A percentile compares a stretch with the other conserved stretches of the same genome.
These are phyloP conservation scores for Pemphredon lugubris DNA, from an alignment of 2,888 invertebrate genomes.

Conservation along the genomic window DNA sequence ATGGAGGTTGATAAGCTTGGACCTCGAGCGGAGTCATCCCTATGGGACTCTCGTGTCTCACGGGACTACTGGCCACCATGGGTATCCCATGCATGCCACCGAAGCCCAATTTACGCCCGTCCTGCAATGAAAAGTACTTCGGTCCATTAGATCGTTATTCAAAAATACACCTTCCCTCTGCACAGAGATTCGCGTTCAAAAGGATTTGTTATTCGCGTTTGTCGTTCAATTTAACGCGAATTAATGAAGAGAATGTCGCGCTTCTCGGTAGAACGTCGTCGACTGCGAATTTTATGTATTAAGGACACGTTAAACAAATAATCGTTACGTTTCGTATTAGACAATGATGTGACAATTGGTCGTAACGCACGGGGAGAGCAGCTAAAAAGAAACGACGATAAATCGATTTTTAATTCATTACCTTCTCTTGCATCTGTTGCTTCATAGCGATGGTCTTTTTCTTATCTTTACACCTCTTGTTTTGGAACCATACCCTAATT, in stretches of 20 bases:
- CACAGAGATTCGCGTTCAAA: not conserved
- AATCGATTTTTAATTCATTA: conserved; percentile 78
- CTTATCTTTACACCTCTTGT: conserved; percentile 98
- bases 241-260: no score
- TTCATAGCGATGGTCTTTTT: conserved; percentile 98
- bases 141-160: conserved; percentile 77
- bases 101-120: conserved; percentile 96
- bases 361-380: no score
- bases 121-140: conserved; percentile 86
- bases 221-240: not conserved
- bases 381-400: no score
- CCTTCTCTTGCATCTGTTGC: conserved; percentile 99
- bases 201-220: not conserved
- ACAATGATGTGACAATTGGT: no score
- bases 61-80: conserved; percentile 97
- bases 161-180: no score
- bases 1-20: conserved; percentile 97
- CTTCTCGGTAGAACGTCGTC: no score
- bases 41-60: conserved; percentile 93
- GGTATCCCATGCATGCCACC: conserved; percentile 98
- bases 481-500: conserved; percentile 99
- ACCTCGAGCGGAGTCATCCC: conserved; percentile 94
- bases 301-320: no score
- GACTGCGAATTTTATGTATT: no score
- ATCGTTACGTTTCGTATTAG: no score